Percentiles rank a stretch among this genome's conserved stretches.
Evolutionary conservation across 2,888 invertebrate genomes (phyloP).

Genomic region (Pediacus dermestoides): DNA sequence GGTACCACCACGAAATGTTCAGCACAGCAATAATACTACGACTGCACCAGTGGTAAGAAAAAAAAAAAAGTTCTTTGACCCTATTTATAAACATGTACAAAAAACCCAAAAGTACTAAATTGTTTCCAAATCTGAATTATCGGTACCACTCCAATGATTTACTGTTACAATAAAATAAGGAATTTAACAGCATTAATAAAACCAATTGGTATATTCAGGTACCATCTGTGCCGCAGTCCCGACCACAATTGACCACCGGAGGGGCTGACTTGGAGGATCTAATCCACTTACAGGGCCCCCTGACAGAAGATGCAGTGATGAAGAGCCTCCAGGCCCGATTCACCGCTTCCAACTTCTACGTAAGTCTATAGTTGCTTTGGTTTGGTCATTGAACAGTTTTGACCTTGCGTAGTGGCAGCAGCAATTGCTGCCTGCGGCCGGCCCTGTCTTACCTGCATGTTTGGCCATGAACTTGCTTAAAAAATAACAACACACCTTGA

Average conservation of each 20-base stretch:
- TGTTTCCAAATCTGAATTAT: too few species aligned
- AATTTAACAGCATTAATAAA: too few species aligned
- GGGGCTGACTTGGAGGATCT: slow-evolving; percentile 75
- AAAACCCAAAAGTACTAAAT: too few species aligned
- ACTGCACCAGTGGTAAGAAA: slow-evolving; percentile 27
- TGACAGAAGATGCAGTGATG: slow-evolving; percentile 92
- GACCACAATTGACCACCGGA: slow-evolving; percentile 29
- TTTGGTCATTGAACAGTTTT: slow-evolving; percentile 41
- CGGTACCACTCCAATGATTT: too few species aligned
- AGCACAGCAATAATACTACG: slow-evolving; percentile 28
- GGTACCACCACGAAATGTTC: slow-evolving; percentile 47
- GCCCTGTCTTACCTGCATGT: slow-evolving; percentile 32
- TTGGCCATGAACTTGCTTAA: slow-evolving; percentile 41
- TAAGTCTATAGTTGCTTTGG: too few species aligned
- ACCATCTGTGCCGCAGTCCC: background rate
- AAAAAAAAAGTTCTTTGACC: too few species aligned
- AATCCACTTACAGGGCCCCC: slow-evolving; percentile 86
- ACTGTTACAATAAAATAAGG: too few species aligned
- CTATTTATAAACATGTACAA: too few species aligned
- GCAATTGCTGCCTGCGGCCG: slow-evolving; percentile 30
- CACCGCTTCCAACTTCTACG: slow-evolving; percentile 81
- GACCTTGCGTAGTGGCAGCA: slow-evolving; percentile 38
- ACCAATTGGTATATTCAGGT: background rate
- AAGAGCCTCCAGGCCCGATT: slow-evolving; percentile 88
- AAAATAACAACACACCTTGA: too few species aligned